Conservation (phyloP, 1,140 invertebrate species). For the Kradibia gibbosae region DNA sequence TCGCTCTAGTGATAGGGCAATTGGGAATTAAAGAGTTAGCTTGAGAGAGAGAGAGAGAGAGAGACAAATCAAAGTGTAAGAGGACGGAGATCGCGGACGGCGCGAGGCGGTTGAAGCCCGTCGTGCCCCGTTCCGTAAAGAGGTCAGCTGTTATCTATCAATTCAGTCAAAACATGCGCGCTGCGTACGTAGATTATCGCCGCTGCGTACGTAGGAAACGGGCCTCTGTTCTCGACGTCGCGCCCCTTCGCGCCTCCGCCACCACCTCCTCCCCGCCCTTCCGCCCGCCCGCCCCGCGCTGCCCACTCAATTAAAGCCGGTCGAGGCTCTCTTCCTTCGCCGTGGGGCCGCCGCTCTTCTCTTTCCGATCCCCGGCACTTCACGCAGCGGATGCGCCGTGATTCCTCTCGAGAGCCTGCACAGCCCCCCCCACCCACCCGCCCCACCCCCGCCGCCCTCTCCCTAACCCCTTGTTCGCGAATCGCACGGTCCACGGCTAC, state of each 20-base stretch:
- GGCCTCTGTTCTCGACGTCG: neutral
- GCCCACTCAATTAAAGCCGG: slow-evolving; percentile 40
- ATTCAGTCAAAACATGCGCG: slow-evolving; percentile 48
- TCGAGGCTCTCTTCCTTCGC: neutral
- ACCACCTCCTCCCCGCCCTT: neutral
- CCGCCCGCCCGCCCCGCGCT: neutral
- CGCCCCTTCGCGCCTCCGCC: neutral
- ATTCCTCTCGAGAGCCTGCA: neutral
- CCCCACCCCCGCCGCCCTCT: neutral
- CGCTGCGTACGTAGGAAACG: neutral
- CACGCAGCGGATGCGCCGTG: neutral
- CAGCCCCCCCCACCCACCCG: neutral
- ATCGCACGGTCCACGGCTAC: no score
- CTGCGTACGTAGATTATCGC: slow-evolving; percentile 28
- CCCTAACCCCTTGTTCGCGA: neutral
- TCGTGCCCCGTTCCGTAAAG: slow-evolving; percentile 34
- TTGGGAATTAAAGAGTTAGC: no score
- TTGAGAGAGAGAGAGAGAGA: neutral
- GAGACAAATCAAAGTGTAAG: neutral
- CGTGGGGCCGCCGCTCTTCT: neutral
- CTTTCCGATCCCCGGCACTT: neutral
- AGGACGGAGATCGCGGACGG: no score
- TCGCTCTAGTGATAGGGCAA: neutral
- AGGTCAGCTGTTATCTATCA: slow-evolving; percentile 49
- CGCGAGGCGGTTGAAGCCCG: neutral